Conservation (phyloP, 35 echinoderm and acorn worm genomes). For the Anneissia japonica region DNA sequence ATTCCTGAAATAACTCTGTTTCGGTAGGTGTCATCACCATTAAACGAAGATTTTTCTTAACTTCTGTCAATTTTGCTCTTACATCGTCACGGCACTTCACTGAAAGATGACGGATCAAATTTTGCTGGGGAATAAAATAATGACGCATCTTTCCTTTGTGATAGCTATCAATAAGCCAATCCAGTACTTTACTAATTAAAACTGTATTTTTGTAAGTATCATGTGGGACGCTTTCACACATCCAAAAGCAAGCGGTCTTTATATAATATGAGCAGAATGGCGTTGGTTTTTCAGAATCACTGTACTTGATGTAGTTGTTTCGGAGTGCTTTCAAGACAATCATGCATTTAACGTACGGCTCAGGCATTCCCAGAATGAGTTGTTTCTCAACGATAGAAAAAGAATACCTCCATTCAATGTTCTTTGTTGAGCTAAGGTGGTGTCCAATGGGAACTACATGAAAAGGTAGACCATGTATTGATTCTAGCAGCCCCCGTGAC, state of each 20-base stretch:
- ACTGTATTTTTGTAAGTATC: background rate
- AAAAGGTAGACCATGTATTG: no score
- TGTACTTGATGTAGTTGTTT: background rate
- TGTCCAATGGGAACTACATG: no score
- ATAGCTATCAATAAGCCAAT: background rate
- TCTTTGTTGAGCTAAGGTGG: no score
- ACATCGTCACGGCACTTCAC: background rate
- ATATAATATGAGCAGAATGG: background rate
- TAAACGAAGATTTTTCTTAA: background rate
- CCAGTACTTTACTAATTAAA: background rate
- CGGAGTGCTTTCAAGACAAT: background rate
- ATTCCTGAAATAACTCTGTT: no score
- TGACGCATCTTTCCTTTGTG: background rate
- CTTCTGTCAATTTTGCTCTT: background rate
- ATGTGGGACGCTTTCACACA: background rate
- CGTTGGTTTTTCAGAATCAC: background rate
- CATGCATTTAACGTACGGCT: background rate
- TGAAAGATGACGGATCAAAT: background rate
- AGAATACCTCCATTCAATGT: no score
- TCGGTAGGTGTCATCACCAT: background rate
- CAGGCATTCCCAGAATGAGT: no score
- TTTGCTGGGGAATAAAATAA: background rate
- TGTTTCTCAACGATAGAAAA: no score
- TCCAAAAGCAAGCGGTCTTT: background rate
- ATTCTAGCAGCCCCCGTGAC: no score